Conservation (phyloP, 2,113 vertebrate genomes). For the Leptocoma aspasia region DNA sequence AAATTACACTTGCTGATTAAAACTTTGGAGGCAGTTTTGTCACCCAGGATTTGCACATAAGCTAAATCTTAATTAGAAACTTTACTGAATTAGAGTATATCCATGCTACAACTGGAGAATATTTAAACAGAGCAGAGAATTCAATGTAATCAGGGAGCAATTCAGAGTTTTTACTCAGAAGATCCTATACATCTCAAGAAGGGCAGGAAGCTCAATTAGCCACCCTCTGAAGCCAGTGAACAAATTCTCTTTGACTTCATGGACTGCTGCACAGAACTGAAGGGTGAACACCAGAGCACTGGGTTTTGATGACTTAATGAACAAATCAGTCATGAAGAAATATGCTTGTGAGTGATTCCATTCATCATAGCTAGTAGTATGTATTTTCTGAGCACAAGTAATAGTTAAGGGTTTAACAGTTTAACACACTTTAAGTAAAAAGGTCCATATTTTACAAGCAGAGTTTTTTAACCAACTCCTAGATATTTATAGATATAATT, state of each 20-base stretch:
- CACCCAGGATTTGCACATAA: neutral
- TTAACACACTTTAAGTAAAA: neutral
- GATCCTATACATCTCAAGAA: neutral
- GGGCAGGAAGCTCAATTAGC: neutral
- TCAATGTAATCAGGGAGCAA: neutral
- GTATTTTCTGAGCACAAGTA: neutral
- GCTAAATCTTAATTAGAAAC: neutral
- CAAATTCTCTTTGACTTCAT: neutral
- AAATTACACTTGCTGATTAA: neutral
- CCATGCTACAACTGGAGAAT: neutral
- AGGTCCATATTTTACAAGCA: neutral
- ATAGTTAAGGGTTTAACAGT: neutral
- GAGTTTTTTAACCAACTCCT: neutral
- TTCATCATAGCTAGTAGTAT: neutral
- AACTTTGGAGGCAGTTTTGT: neutral
- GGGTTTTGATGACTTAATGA: neutral
- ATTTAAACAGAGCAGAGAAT: neutral
- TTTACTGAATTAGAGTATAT: neutral
- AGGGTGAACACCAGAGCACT: neutral
- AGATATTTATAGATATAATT: slow-evolving; percentile 1
- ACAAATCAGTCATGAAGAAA: neutral
- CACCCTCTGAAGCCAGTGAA: neutral
- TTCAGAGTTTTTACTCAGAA: neutral
- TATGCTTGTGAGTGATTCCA: neutral
- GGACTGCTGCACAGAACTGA: neutral